These are phyloP conservation scores for Gephyroberyx darwinii DNA, from an alignment of 2,797 vertebrate species.

Conservation along the genomic window DNA sequence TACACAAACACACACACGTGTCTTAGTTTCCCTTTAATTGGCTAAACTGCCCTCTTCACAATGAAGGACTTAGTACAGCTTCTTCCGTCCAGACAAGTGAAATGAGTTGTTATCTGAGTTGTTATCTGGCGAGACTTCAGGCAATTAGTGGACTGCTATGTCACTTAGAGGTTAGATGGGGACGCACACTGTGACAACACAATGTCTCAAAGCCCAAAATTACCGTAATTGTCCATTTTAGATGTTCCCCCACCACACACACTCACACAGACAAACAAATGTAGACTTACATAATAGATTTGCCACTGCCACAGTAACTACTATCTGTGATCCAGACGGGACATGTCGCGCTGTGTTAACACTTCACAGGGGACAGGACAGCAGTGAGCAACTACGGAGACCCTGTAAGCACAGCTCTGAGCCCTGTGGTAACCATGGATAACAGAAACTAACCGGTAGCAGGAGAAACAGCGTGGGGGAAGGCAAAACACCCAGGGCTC, in stretches of 20 bases:
- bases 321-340: background rate
- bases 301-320: no score
- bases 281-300: background rate
- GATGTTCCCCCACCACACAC: background rate
- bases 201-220: background rate
- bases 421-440: background rate
- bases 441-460: background rate
- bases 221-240: background rate
- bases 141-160: constrained; percentile 10
- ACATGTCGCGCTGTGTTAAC: background rate
- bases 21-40: constrained; percentile 7
- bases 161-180: constrained; percentile 8
- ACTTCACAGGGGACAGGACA: background rate
- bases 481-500: background rate
- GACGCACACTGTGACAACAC: background rate
- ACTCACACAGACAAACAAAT: background rate
- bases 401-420: background rate
- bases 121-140: background rate
- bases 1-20: constrained; percentile 19
- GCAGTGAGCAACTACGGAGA: background rate
- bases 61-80: background rate
- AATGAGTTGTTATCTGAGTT: constrained; percentile 17
- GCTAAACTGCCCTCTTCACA: background rate
- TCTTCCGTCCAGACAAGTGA: constrained; percentile 1
- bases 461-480: background rate